Evolutionary conservation across 1,140 invertebrate species (phyloP), one percentile per base, ranked within the genome.

Genomic region (Tenebrio molitor): DNA sequence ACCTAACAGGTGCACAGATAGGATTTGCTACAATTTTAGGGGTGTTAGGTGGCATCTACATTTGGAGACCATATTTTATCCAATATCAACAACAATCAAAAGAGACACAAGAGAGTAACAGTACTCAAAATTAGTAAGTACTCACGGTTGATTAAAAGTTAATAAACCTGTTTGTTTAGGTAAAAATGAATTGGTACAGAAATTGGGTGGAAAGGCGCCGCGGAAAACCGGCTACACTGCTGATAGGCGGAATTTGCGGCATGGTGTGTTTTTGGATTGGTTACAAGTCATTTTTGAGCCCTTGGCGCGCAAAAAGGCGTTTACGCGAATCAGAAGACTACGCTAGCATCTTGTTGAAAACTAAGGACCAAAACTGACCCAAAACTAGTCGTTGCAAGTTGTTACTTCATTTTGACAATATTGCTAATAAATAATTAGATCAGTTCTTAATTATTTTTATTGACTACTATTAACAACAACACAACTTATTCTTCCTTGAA

Each of bases 401-500:
- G n/a, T n/a, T n/a, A n/a, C n/a, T n/a, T n/a, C n/a, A n/a, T n/a
- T n/a, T n/a, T n/a, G n/a, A n/a, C n/a, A n/a, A n/a, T n/a, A n/a
- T n/a, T n/a, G n/a, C n/a, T n/a, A n/a, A n/a, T n/a, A n/a, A n/a
- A n/a, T n/a, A n/a, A n/a, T n/a, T n/a, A n/a, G n/a, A n/a, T n/a
- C n/a, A n/a, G n/a, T n/a, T n/a, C n/a, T n/a, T n/a, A n/a, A n/a
- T n/a, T n/a, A n/a, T n/a, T n/a, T n/a, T n/a, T n/a, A n/a, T n/a
- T n/a, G 21, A 58, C 23, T 41, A 44, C 42, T 42, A 39, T 33
- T 14, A 15, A 44, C 21, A 42, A 66, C n/a, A 19, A 44, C 44
- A 63, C n/a, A n/a, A n/a, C n/a, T 78, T 84, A 82, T 75, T 85
- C 81, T 73, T 86, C 83, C 5, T 86, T 81, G 80, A 90, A 95